A percentile compares a stretch with the other conserved stretches of the same genome.
phyloP scores from a whole-genome alignment of 2,797 vertebrate genomes.

The Acanthurus tractus region DNA sequence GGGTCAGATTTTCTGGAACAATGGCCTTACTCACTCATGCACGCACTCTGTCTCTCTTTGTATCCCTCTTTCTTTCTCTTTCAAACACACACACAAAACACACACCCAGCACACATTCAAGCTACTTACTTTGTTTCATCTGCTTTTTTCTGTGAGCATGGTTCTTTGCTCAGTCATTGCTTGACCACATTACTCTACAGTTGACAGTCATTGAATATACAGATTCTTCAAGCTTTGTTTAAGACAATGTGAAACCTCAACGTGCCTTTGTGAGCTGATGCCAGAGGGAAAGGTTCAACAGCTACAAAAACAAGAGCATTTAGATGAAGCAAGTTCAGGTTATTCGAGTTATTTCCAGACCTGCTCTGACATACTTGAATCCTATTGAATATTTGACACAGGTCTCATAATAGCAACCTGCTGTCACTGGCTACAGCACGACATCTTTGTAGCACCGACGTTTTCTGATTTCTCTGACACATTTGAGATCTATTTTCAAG shows the following conservation, averaged over 20 bases:
- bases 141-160: not conserved
- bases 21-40: conserved; percentile 73
- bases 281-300: not conserved
- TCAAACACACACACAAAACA: conserved; percentile 17
- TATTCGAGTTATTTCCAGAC: conserved; percentile 25
- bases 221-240: conserved; percentile 15
- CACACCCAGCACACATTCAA: conserved; percentile 22
- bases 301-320: conserved; percentile 14
- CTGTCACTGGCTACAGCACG: conserved; percentile 18
- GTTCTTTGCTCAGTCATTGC: conserved; percentile 13
- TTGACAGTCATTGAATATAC: conserved; percentile 34
- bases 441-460: not conserved
- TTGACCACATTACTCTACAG: conserved; percentile 9
- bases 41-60: conserved; percentile 52
- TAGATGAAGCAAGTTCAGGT: conserved; percentile 15
- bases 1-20: conserved; percentile 82
- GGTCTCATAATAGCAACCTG: conserved; percentile 6
- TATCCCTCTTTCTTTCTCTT: conserved; percentile 44
- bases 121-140: conserved; percentile 24
- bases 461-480: conserved; percentile 39
- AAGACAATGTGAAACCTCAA: not conserved
- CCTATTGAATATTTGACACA: conserved; percentile 16
- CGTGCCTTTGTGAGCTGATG: not conserved
- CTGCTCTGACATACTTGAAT: conserved; percentile 14
- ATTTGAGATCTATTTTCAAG: conserved; percentile 48